phyloP scores from a whole-genome alignment of 2,113 vertebrate species.

The Xenus cinereus region DNA sequence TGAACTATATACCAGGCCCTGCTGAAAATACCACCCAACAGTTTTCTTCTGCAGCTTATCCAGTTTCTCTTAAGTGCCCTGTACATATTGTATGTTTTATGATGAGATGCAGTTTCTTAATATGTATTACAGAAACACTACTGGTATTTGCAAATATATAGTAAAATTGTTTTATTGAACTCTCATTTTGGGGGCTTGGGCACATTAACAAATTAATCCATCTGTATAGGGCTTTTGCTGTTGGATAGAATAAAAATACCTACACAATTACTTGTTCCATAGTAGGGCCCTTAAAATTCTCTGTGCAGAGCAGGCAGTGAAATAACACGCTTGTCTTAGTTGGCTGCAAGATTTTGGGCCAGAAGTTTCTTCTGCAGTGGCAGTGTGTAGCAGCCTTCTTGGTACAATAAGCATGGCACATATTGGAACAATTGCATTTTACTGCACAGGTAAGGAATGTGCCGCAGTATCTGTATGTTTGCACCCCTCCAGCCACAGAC shows the following conservation, averaged over 20 bases:
- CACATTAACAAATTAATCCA: conserved; percentile 86
- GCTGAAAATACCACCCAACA: conserved; percentile 99
- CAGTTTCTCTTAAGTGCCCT: conserved; percentile 99
- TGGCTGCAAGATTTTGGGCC: conserved; percentile 68
- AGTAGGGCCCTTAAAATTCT: conserved; percentile 69
- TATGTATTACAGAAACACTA: conserved; percentile 83
- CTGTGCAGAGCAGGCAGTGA: conserved; percentile 71
- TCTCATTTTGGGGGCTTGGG: conserved; percentile 89
- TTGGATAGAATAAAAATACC: conserved; percentile 78
- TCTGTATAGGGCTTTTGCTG: conserved; percentile 86
- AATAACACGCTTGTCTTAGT: conserved; percentile 55
- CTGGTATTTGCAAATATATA: conserved; percentile 87
- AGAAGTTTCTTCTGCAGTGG: conserved; percentile 67
- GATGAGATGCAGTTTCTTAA: conserved; percentile 86
- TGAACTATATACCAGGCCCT: conserved; percentile 99
- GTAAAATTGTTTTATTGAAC: conserved; percentile 83
- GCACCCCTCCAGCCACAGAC: conserved; percentile 41
- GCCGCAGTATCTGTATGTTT: conserved; percentile 66
- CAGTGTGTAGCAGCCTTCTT: conserved; percentile 67
- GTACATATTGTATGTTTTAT: conserved; percentile 94
- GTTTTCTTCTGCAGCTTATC: conserved; percentile 99
- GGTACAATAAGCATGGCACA: conserved; percentile 75
- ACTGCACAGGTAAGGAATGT: conserved; percentile 83
- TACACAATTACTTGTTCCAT: conserved; percentile 61
- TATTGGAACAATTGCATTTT: conserved; percentile 71